These are phyloP conservation scores for Syrmaticus mikado DNA, from an alignment of 2,113 vertebrate genomes.

Conservation along the genomic window DNA sequence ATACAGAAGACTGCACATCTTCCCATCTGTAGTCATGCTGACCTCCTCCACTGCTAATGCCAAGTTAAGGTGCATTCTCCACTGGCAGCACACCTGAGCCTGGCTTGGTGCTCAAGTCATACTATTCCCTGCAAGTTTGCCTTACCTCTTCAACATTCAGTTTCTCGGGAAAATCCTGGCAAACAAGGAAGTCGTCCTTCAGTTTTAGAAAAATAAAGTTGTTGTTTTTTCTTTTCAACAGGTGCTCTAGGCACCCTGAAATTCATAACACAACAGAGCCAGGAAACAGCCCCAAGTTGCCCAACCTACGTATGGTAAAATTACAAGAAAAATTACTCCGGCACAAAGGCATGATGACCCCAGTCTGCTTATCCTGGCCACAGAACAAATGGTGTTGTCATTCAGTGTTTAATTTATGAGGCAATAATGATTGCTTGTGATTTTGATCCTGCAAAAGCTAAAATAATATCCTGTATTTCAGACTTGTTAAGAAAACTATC, in stretches of 20 bases:
- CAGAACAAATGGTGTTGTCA: slow-evolving; percentile 65
- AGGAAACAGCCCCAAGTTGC: slow-evolving; percentile 46
- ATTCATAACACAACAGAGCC: slow-evolving; percentile 11
- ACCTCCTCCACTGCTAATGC: accelerated
- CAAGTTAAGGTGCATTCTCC: neutral
- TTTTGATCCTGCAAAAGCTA: slow-evolving; percentile 56
- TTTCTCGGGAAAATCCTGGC: slow-evolving; percentile 1
- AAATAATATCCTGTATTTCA: slow-evolving; percentile 44
- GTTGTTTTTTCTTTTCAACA: neutral
- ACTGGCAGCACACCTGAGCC: neutral
- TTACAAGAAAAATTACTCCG: slow-evolving; percentile 61
- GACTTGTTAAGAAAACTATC: neutral
- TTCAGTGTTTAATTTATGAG: slow-evolving; percentile 45
- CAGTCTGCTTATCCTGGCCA: slow-evolving; percentile 63
- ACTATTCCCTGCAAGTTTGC: neutral
- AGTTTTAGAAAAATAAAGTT: neutral
- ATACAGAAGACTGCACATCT: neutral
- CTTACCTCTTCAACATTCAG: neutral
- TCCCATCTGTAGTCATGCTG: neutral
- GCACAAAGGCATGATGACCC: slow-evolving; percentile 74
- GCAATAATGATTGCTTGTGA: slow-evolving; percentile 40
- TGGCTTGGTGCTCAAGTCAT: neutral
- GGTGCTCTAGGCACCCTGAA: neutral
- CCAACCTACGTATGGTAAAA: slow-evolving; percentile 60
- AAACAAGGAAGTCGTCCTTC: slow-evolving; percentile 52